Base-by-base conservation (phyloP, 2,797 vertebrate species). In the Scomberomorus guttatus region DNA sequence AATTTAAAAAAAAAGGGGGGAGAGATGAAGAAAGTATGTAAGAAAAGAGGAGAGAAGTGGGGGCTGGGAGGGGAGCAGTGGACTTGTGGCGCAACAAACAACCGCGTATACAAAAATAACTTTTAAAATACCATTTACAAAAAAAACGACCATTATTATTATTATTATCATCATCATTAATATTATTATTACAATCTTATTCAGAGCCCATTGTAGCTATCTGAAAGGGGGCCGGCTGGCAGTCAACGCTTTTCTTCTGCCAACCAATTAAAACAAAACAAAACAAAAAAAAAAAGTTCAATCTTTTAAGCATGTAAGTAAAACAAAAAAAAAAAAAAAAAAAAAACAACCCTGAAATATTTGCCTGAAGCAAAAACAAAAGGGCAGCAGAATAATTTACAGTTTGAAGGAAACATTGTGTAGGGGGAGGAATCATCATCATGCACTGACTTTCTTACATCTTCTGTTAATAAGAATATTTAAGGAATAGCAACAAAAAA, bases 61-160 rank as follows among this genome's bases (percentile, higher is more conserved):
- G 42, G 25, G 27, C 52, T 17, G 14, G 8, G 62, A 44, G 42
- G 42, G 34, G 46, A 65, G 81, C 73, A 78, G 84, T 84, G 75
- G 75, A 85, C 60, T 95, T 68, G 83, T 90, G 82, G 89, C 4
- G 80, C 90, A 86, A 91, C 82, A 86, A 90, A 91, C 86, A 90
- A 92, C 84, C 60, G 83, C 68, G 60, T 96, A 96, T 99, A 99
- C 96, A 99, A 99, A 99, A 99, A 99, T 99, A 99, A 97, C 96
- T 94, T 99, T 98, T 97, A 88, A 97, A 97, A 97, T 97, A 98
- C 95, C 97, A 98, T 99, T 97, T 98, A 99, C 97, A 99, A 97
- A 95, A 97, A 89, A 89, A 85, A 84, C 17, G 44, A 88, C 70
- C 68, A 89, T 58, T 51, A 90, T 86, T 80, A 90, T 96, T 96